Evolutionary conservation across 2,113 vertebrate species (phyloP).

Genomic region (Barbus barbus): DNA sequence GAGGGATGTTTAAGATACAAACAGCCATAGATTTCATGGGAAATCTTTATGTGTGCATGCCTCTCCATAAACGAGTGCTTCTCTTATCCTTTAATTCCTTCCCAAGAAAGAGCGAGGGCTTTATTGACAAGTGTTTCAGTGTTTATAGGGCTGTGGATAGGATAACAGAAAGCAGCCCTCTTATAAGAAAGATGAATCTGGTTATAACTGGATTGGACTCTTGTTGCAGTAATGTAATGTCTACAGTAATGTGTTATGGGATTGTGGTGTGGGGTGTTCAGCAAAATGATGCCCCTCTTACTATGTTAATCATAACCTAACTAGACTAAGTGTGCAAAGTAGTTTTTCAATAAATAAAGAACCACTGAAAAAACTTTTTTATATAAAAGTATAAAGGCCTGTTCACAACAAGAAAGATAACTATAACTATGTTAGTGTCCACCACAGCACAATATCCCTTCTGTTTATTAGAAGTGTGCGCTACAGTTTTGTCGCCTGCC

Average conservation of each 20-base stretch:
- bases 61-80: slow-evolving; percentile 63
- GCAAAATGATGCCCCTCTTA: not conserved
- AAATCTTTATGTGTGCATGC: slow-evolving; percentile 69
- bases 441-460: too few relatives aligned
- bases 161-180: slow-evolving; percentile 52
- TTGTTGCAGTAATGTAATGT: slow-evolving; percentile 33
- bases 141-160: slow-evolving; percentile 54
- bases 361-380: too few relatives aligned
- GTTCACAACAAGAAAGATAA: too few relatives aligned
- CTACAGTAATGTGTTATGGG: slow-evolving; percentile 23
- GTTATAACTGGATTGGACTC: slow-evolving; percentile 33
- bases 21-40: slow-evolving; percentile 60
- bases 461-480: too few relatives aligned
- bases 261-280: not conserved
- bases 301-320: not conserved
- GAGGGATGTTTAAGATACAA: slow-evolving; percentile 48
- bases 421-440: too few relatives aligned
- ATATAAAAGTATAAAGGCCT: not conserved
- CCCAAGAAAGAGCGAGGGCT: slow-evolving; percentile 41
- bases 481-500: too few relatives aligned
- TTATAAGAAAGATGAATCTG: slow-evolving; percentile 25
- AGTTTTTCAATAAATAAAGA: not conserved
- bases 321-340: not conserved
- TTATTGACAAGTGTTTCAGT: slow-evolving; percentile 63
- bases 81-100: slow-evolving; percentile 66